Evolutionary conservation across 2,113 vertebrate genomes (phyloP).

Genomic region (Otus sunia): DNA sequence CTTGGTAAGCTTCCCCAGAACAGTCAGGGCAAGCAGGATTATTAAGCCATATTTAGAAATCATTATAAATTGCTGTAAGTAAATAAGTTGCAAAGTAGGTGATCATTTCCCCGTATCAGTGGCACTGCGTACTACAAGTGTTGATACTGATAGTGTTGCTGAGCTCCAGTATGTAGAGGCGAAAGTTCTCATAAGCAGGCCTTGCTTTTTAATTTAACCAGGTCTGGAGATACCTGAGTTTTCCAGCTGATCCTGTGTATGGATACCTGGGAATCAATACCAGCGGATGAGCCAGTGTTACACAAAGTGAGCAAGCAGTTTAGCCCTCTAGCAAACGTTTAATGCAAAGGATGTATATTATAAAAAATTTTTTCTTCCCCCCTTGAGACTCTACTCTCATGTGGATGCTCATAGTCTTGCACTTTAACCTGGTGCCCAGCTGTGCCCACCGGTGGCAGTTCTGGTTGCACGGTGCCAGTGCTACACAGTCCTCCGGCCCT

Average conservation of each 20-base stretch:
- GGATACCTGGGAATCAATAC: not conserved
- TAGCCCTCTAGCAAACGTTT: not conserved
- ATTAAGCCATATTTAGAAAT: no score
- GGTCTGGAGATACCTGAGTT: not conserved
- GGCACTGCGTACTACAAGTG: accelerated
- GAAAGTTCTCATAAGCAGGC: not conserved
- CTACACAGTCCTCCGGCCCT: not conserved
- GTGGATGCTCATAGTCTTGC: not conserved
- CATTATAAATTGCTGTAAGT: no score
- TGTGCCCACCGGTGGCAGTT: not conserved
- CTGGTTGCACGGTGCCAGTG: not conserved
- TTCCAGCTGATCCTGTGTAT: not conserved
- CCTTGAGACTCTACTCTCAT: not conserved
- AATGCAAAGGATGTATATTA: not conserved
- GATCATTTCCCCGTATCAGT: no score
- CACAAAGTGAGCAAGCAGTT: not conserved
- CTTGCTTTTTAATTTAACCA: not conserved
- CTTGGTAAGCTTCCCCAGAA: no score
- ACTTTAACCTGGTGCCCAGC: not conserved
- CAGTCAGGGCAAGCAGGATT: no score
- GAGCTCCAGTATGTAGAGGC: not conserved
- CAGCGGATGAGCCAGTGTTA: not conserved
- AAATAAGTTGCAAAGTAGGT: no score
- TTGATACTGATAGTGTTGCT: not conserved
- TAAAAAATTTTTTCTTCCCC: not conserved